Base-by-base conservation (phyloP, 2,888 invertebrate genomes). In the Drosophila cognata region DNA sequence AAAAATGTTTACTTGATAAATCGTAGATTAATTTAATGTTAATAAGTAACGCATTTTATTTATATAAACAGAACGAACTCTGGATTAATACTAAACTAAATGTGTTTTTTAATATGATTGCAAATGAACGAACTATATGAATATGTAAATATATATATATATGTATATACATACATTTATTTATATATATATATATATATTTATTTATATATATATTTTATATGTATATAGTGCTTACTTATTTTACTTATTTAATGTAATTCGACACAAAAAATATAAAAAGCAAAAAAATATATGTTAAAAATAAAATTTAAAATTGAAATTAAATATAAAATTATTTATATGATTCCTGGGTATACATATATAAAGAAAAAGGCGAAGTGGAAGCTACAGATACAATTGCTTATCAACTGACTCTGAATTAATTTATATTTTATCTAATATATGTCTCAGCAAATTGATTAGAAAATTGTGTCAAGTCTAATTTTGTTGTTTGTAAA, bases 1-100 rank as follows among this genome's bases (percentile, higher is more conserved):
- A 6, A 4, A 33, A 59, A 50, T 38, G 38, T 18, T 25, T 48
- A 36, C 55, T 58, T 62, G 28, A 18, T 38, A 53, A 66, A 28
- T 31, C 18, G 8, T 28, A 33, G 11, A 21, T 11, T 1, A 38
- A 50, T 55, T 21, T 21, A 18, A 51, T 33, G 46, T 25, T 16
- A 2, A 21, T 16, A 25, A 16, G 16, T 46, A 25, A 2, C 16
- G 4, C 4, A 46, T 16, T 25, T 46, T 1, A 16, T 46, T 46
- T 25, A 8, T 46, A 25, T 8, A 25, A 46, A 8, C 16, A 46
- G 8, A 46, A 8, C 25, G 16, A 46, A 16, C 21, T 16, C 46
- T 25, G 16, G 13, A 4, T 0, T 46, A 46, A 46, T 8, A 7
- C 21, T 16, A 25, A 16, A 43, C n/a, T 21, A 21, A 46, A 8